Conservation (phyloP, 2,888 invertebrate species). For the Amphipoea lucens region DNA sequence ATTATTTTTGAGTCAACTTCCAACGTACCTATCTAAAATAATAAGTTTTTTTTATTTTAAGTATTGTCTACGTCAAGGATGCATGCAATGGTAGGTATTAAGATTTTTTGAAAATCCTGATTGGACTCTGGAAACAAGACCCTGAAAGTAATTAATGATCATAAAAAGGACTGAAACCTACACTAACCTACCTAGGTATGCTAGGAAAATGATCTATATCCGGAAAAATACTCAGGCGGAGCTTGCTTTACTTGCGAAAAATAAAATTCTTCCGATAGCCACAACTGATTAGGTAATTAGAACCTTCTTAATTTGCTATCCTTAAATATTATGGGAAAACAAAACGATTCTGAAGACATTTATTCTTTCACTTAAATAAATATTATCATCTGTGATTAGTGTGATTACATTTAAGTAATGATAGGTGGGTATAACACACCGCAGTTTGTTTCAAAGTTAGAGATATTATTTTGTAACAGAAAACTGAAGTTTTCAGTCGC, state of each 20-base stretch:
- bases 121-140: background rate
- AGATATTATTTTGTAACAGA: background rate
- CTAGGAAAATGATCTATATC: background rate
- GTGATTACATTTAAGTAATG: background rate
- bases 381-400: no score
- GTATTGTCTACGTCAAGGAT: no score
- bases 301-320: background rate
- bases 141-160: background rate
- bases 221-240: background rate
- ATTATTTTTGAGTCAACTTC: no score
- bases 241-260: background rate
- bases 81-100: no score
- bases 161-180: background rate
- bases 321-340: background rate
- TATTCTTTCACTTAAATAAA: background rate
- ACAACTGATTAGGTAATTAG: background rate
- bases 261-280: background rate
- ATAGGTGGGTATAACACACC: background rate
- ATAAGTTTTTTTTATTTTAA: no score
- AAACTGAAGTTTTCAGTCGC: background rate
- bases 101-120: no score
- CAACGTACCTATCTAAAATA: no score
- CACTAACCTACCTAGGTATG: background rate
- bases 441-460: conserved; percentile 2
- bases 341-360: background rate